phyloP scores from a whole-genome alignment of 1,140 invertebrate species.

The Cyclina sinensis region DNA sequence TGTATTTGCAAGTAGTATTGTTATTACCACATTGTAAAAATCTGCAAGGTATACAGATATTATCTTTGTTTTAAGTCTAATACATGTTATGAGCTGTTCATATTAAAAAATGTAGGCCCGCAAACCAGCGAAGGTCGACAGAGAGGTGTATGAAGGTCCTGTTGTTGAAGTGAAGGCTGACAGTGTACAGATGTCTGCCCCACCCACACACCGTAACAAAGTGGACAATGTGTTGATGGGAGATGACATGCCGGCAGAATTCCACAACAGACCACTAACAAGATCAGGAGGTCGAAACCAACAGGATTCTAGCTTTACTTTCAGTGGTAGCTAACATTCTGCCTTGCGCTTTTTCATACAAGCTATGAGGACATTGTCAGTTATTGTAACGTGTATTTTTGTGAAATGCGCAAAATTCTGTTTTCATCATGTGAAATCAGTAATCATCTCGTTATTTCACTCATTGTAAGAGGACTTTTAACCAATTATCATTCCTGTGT shows the following conservation, averaged over 20 bases:
- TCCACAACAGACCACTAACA: conserved; percentile 86
- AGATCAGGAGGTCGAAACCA: conserved; percentile 92
- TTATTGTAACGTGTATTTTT: background rate
- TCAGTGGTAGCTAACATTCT: conserved; percentile 91
- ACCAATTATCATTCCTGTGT: conserved; percentile 5
- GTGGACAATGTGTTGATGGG: conserved; percentile 76
- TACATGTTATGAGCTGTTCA: no score
- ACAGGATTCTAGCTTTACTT: conserved; percentile 97
- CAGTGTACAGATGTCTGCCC: conserved; percentile 65
- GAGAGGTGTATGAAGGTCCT: conserved; percentile 86
- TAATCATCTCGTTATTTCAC: background rate
- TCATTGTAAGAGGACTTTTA: background rate
- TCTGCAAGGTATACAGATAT: no score
- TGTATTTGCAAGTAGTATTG: no score
- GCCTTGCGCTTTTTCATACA: conserved; percentile 50
- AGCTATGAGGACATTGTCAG: conserved; percentile 55
- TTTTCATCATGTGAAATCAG: background rate
- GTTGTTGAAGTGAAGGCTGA: conserved; percentile 73
- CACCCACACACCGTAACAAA: conserved; percentile 59
- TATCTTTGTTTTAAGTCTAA: no score
- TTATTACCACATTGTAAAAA: no score
- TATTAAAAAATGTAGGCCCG: conserved; percentile 80
- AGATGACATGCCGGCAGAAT: conserved; percentile 73
- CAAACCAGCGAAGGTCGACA: conserved; percentile 85
- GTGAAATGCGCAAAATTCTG: background rate